Evolutionary conservation across 2,888 invertebrate species (phyloP).

Genomic region (Thyatira batis): DNA sequence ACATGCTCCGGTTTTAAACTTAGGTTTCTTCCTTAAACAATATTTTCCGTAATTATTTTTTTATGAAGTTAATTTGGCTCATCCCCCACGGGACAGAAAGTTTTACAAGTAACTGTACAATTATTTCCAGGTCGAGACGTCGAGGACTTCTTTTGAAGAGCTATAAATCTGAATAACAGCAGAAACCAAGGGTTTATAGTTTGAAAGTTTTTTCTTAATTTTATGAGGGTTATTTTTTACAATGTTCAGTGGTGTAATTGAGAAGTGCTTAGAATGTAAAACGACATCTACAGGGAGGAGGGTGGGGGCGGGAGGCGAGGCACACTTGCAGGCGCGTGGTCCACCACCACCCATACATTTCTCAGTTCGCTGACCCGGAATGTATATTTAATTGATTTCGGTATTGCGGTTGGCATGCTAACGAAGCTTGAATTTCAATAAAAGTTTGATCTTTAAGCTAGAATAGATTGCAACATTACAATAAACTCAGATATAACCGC

Average conservation of each 20-base stretch:
- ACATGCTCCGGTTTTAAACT: not conserved
- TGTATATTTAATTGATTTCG: constrained; percentile 71
- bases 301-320: constrained; percentile 1
- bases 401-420: constrained; percentile 54
- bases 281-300: not conserved
- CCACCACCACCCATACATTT: constrained; percentile 55
- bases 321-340: constrained; percentile 3
- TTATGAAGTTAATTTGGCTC: not conserved
- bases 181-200: not conserved
- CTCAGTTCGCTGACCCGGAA: constrained; percentile 67
- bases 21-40: not conserved
- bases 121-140: constrained; percentile 4
- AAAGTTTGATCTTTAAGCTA: constrained; percentile 46
- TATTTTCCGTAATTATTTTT: not conserved
- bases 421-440: constrained; percentile 49
- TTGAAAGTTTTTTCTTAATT: not conserved
- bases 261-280: not conserved
- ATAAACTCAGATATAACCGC: not conserved
- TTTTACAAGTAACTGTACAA: constrained; percentile 2
- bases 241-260: not conserved
- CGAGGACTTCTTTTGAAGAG: not conserved
- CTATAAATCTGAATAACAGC: not conserved
- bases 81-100: constrained; percentile 1
- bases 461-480: constrained; percentile 23
- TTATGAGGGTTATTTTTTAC: not conserved